Percentiles rank a stretch among this genome's conserved stretches.
Conservation (phyloP, 2,888 invertebrate genomes). For the Ephialtes manifestator region DNA sequence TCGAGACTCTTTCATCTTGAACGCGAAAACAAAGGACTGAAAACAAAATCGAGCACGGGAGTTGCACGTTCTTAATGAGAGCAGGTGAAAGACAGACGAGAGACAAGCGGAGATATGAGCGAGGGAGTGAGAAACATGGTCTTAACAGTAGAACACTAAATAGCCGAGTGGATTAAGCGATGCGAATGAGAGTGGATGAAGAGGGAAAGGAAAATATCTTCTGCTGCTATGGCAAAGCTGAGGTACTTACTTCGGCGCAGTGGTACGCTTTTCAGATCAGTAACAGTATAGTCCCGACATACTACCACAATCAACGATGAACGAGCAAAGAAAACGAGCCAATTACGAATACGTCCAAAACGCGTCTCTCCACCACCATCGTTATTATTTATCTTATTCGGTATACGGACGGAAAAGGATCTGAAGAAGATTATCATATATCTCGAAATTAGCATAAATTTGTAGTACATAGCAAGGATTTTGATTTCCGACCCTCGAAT, state of each 20-base stretch:
- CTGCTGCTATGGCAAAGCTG: neutral
- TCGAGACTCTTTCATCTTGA: slow-evolving; percentile 65
- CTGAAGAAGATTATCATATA: too few species aligned
- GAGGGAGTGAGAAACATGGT: slow-evolving; percentile 5
- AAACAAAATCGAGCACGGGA: slow-evolving; percentile 66
- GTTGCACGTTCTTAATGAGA: slow-evolving; percentile 47
- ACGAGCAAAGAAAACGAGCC: slow-evolving; percentile 36
- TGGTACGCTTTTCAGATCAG: slow-evolving; percentile 33
- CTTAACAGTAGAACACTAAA: slow-evolving; percentile 17
- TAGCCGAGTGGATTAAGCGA: slow-evolving; percentile 13
- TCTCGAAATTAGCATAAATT: too few species aligned
- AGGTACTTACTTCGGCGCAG: slow-evolving; percentile 15
- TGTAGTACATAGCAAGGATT: too few species aligned
- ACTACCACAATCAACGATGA: slow-evolving; percentile 12
- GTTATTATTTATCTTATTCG: neutral
- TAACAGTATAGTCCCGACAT: neutral
- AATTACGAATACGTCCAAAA: slow-evolving; percentile 39
- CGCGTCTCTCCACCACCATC: neutral
- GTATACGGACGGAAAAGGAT: neutral
- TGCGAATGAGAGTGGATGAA: slow-evolving; percentile 14
- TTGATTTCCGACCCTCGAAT: too few species aligned
- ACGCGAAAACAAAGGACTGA: slow-evolving; percentile 63
- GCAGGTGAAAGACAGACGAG: slow-evolving; percentile 9
- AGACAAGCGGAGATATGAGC: slow-evolving; percentile 28
- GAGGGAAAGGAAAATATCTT: slow-evolving; percentile 26